phyloP scores from a whole-genome alignment of 2,888 invertebrate genomes.

The Hypomecis punctinalis region DNA sequence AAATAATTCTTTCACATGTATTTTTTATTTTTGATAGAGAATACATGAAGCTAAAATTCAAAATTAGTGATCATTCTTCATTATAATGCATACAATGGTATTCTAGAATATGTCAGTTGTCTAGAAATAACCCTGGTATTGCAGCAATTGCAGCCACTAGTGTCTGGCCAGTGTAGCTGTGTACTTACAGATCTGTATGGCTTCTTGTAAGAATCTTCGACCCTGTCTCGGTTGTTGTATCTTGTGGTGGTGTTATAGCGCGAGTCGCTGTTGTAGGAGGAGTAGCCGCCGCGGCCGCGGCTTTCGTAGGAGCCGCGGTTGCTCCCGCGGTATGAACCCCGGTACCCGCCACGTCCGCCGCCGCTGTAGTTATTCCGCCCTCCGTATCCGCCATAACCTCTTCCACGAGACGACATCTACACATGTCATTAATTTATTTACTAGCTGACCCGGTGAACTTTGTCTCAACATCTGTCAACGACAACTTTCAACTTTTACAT shows the following conservation, averaged over 20 bases:
- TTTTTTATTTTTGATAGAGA: no score
- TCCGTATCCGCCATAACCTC: slow-evolving; percentile 72
- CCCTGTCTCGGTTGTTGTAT: slow-evolving; percentile 72
- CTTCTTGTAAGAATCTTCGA: slow-evolving; percentile 80
- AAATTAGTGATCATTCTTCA: no score
- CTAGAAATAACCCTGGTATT: no score
- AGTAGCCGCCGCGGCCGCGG: slow-evolving; percentile 74
- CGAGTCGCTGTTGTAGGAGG: slow-evolving; percentile 73
- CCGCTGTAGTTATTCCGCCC: slow-evolving; percentile 70
- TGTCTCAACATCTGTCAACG: no score
- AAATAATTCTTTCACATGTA: no score
- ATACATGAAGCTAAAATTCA: no score
- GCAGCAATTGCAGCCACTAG: no score
- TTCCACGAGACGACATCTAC: slow-evolving; percentile 79
- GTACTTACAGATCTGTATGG: slow-evolving; percentile 78
- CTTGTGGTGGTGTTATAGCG: slow-evolving; percentile 73
- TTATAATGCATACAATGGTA: no score
- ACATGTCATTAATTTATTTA: background rate
- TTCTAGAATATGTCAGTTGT: no score
- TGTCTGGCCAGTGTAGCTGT: no score
- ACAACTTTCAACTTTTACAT: no score
- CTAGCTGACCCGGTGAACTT: background rate
- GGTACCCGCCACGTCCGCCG: slow-evolving; percentile 65
- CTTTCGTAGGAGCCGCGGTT: slow-evolving; percentile 73
- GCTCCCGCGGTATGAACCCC: slow-evolving; percentile 74